Evolutionary conservation across 2,113 vertebrate genomes (phyloP).

Genomic region (Triplophysa dalaica): DNA sequence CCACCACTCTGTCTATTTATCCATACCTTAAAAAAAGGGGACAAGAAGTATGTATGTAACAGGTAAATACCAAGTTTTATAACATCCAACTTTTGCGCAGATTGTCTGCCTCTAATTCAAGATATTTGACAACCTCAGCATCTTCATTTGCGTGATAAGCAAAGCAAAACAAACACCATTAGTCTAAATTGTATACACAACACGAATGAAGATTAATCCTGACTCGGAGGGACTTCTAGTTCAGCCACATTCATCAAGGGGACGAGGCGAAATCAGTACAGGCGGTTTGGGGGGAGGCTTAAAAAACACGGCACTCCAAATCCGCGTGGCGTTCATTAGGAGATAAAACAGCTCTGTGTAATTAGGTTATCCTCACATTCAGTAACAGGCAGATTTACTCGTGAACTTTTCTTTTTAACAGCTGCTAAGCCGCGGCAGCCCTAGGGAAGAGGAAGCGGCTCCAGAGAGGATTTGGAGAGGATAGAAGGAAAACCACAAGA

Average conservation of each 20-base stretch:
- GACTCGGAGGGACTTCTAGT: constrained; percentile 45
- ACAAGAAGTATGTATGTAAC: no score
- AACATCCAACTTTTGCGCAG: constrained; percentile 16
- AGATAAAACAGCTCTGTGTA: constrained; percentile 47
- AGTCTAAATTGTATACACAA: constrained; percentile 41
- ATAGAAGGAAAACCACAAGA: constrained; percentile 45
- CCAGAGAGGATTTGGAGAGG: constrained; percentile 38
- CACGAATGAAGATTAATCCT: constrained; percentile 46
- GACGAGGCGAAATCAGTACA: constrained; percentile 29
- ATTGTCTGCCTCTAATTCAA: not conserved
- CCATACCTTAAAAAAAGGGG: not conserved
- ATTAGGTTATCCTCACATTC: constrained; percentile 53
- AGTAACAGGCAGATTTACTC: constrained; percentile 52
- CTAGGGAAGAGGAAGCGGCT: constrained; percentile 44
- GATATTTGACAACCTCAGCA: constrained; percentile 16
- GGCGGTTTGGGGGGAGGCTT: constrained; percentile 14
- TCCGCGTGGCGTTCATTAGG: constrained; percentile 45
- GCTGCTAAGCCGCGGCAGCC: constrained; percentile 47
- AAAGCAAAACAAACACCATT: constrained; percentile 54
- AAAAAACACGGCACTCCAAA: constrained; percentile 17
- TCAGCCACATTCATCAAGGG: constrained; percentile 44
- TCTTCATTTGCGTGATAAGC: constrained; percentile 21
- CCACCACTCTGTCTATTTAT: not conserved
- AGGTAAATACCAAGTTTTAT: not conserved
- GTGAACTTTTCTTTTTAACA: constrained; percentile 54